Evolutionary conservation across 2,888 invertebrate genomes (phyloP), one percentile per base, ranked within the genome.

Genomic region (Erebia epiphron): DNA sequence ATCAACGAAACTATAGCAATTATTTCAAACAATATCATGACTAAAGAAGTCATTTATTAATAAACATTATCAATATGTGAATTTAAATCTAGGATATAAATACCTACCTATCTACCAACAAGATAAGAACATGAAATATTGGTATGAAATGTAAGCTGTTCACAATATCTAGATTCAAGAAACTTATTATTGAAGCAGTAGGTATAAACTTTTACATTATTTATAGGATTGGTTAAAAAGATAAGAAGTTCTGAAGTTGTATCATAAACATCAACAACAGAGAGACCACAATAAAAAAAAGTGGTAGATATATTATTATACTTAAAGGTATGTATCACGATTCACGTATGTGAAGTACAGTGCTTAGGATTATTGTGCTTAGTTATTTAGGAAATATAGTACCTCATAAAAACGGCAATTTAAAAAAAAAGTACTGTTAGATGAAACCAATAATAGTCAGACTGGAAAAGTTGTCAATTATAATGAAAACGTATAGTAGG

Each of bases 181-280:
- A 49, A 62, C 62, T 62, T 62, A 62, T 62, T 62, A 62, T 46
- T 46, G 62, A 21, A 62, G 8, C 62, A 62, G 13, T n/a, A n/a
- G n/a, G n/a, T 60, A 41, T 41, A 54, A 18, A 54, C 57, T 49
- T 46, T 61, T 49, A 62, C 62, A 62, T 62, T 62, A 62, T 62
- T 62, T 62, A 62, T 62, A 49, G 14, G 62, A 16, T 60, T 35
- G 41, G 21, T 62, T 58, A 49, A 60, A 49, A 54, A 50, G 21
- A 46, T 67, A 35, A 54, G 11, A 54, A 16, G 13, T 26, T 52
- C 52, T 52, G 35, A 35, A 35, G 35, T 35, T 35, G 35, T 35
- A 35, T 35, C 5, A 35, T 35, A 35, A 35, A 16, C 35, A 65
- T 65, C 13, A 57, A 16, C 46, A 58, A 41, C 35, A 41, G 41